Evolutionary conservation across 2,113 vertebrate genomes (phyloP).

Genomic region (Leuciscus idus): DNA sequence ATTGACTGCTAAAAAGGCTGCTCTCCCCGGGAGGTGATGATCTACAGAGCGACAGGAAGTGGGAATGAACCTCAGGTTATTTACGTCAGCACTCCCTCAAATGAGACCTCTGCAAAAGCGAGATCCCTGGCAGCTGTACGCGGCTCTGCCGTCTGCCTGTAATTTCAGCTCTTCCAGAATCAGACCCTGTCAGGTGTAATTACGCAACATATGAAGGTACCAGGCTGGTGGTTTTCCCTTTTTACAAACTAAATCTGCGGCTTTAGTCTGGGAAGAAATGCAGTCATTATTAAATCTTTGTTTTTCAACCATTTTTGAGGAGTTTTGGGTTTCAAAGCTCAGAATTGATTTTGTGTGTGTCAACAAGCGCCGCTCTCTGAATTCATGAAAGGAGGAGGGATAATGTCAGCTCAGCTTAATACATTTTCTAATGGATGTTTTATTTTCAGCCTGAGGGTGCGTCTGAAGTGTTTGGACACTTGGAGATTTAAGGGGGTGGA

Average conservation of each 20-base stretch:
- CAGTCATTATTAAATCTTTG: slow-evolving; percentile 16
- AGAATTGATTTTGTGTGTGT: slow-evolving; percentile 27
- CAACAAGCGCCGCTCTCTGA: not conserved
- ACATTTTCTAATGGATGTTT: slow-evolving; percentile 70
- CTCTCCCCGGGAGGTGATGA: slow-evolving; percentile 19
- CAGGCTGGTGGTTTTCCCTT: slow-evolving; percentile 5
- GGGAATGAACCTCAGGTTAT: slow-evolving; percentile 29
- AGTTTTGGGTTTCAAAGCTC: slow-evolving; percentile 7
- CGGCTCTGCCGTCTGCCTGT: not conserved
- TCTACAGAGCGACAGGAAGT: slow-evolving; percentile 24
- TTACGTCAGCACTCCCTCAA: slow-evolving; percentile 14
- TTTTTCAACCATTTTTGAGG: slow-evolving; percentile 20
- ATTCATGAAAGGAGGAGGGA: slow-evolving; percentile 15
- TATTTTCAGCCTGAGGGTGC: slow-evolving; percentile 64
- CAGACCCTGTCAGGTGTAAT: slow-evolving; percentile 35
- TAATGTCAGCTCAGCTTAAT: slow-evolving; percentile 47
- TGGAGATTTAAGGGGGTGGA: slow-evolving; percentile 57
- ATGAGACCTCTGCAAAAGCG: slow-evolving; percentile 20
- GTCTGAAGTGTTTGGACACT: slow-evolving; percentile 61
- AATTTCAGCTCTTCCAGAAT: slow-evolving; percentile 32
- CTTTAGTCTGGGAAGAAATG: not conserved
- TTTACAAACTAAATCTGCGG: not conserved
- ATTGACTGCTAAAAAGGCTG: slow-evolving; percentile 34
- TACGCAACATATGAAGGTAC: slow-evolving; percentile 17
- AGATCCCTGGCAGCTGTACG: slow-evolving; percentile 36